Evolutionary conservation across 37 sponge, comb jelly and placozoan species (phyloP), one percentile per base, ranked within the genome.

Genomic region (Aplysina aerophoba): DNA sequence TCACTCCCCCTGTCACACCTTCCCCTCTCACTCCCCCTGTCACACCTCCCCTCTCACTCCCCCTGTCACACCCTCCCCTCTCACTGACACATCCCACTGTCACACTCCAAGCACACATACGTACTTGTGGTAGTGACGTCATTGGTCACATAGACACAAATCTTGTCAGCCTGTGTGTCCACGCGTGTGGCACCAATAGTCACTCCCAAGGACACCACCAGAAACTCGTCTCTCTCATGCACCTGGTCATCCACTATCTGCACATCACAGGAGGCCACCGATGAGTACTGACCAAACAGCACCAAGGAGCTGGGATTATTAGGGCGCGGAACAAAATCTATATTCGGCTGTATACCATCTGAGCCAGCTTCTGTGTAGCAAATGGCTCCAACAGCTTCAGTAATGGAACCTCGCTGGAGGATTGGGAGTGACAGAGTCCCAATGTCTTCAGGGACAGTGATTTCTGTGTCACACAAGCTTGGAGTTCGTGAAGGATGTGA

Each of bases 31-130:
- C 17, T 30, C 34, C 0, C 40, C 28, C 80, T 31, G 69, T 80
- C 85, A 63, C 85, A 84, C 73, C 31, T 81, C 19, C 79, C 73
- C 83, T 83, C 83, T 73, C 79, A 82, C 83, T 75, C 88, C 82
- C 88, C 72, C 83, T 72, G 83, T 82, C 88, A 88, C 88, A 88
- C 88, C 82, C 88, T 75, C 74, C 88, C 82, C 88, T 75, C 58
- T 2, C 85, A 85, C 85, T 75, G 77, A 73, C 85, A 85, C 85
- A 85, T 77, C 55, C 85, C 82, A 84, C 85, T 63, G 80, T 73
- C 57, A 59, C 68, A 79, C 80, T 12, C 71, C 28, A 19, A 31
- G 86, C 62, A 72, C 91, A 63, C 30, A n/a, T n/a, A n/a, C n/a
- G n/a, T n/a, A 91, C 91, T 74, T 75, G 50, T 8, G 50, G 87